These are phyloP conservation scores for Anguilla marmorata DNA, from an alignment of 2,797 vertebrate species.

Conservation along the genomic window DNA sequence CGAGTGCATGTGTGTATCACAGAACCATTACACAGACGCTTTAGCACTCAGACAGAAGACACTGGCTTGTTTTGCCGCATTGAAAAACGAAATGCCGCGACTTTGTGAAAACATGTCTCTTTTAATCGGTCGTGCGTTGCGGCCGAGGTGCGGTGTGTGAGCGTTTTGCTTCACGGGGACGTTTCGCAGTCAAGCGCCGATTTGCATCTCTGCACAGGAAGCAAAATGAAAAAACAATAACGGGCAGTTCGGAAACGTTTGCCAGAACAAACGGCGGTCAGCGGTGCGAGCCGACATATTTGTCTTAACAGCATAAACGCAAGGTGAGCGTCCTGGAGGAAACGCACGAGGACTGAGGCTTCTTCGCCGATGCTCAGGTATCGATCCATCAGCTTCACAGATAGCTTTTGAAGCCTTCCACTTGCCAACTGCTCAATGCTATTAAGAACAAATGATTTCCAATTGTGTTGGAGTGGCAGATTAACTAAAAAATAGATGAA, in stretches of 20 bases:
- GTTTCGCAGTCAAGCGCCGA: not conserved
- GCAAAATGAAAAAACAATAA: not conserved
- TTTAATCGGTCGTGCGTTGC: not conserved
- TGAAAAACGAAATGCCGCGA: not conserved
- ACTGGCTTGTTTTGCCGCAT: not conserved
- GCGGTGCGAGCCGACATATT: too few species aligned
- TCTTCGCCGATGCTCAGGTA: conserved; percentile 46
- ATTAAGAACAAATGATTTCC: conserved; percentile 71
- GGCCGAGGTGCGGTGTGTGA: not conserved
- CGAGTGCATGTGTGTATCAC: not conserved
- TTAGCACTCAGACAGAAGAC: not conserved
- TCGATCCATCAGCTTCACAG: conserved; percentile 58
- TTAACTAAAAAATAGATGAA: conserved; percentile 60
- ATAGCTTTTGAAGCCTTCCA: conserved; percentile 61
- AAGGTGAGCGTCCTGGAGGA: not conserved
- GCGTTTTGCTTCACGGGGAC: not conserved
- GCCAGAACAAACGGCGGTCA: not conserved
- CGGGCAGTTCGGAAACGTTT: not conserved
- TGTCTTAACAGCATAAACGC: not conserved
- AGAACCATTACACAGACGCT: not conserved
- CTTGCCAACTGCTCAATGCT: conserved; percentile 61
- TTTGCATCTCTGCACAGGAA: not conserved
- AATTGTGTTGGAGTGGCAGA: conserved; percentile 59
- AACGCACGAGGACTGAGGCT: not conserved
- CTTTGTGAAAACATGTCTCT: too few species aligned